Evolutionary conservation across 2,797 vertebrate genomes (phyloP).

Genomic region (Chloroceryle inda): DNA sequence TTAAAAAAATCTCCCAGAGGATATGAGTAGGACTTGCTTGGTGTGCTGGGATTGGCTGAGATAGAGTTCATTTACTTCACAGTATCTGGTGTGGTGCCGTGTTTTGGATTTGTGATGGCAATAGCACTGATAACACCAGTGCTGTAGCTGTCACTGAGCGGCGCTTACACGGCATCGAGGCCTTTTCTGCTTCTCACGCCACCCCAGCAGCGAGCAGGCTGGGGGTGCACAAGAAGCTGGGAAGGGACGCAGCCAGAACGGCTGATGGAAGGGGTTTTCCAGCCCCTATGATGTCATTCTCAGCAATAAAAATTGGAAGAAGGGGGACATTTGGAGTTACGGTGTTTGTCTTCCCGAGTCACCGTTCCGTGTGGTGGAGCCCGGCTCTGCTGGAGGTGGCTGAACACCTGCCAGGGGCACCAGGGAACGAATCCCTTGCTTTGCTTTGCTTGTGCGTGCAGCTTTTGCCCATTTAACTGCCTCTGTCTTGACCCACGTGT

Average conservation of each 20-base stretch:
- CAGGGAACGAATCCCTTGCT: neutral
- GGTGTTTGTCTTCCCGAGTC: neutral
- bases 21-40: neutral
- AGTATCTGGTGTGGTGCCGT: neutral
- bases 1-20: neutral
- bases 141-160: neutral
- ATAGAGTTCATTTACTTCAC: neutral
- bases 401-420: neutral
- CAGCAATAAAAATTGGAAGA: neutral
- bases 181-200: neutral
- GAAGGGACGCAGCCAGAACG: neutral
- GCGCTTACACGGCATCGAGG: neutral
- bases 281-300: neutral
- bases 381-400: neutral
- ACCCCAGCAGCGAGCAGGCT: neutral
- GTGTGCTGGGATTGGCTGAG: neutral
- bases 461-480: neutral
- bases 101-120: neutral
- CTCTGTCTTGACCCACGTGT: fast-evolving
- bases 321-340: neutral
- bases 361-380: fast-evolving
- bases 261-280: neutral
- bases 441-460: neutral
- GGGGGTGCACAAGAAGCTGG: neutral
- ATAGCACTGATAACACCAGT: neutral